Evolutionary conservation across 2,888 invertebrate genomes (phyloP), one percentile per base, ranked within the genome.

Genomic region (Drosophila anceps): DNA sequence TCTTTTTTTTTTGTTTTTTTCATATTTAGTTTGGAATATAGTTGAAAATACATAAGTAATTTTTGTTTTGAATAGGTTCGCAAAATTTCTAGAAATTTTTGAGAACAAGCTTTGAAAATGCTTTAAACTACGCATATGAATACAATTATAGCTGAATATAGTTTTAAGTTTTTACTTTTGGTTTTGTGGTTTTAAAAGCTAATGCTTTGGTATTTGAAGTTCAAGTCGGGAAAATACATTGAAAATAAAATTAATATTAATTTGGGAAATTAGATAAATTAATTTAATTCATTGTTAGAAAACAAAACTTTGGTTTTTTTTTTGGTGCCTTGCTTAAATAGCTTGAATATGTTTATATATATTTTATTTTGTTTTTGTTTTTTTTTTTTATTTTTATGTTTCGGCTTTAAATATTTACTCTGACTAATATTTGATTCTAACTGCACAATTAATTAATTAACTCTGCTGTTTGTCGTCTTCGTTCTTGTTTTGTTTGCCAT

Each of bases 31-130:
- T 63, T 73, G 55, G 74, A 82, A 88, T 82, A 88, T 73, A 79
- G 78, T 18, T 50, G 33, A 20, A 81, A 76, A 81, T 79, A 87
- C 73, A 87, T 76, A 82, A 74, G 72, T 80, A 77, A 68, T 50
- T 61, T 63, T 72, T 58, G 48, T 59, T 62, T 58, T 73, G 78
- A 84, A 88, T 77, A 76, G 69, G 59, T 85, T 88, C 84, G 82
- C 79, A 88, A 91, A 91, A 87, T 90, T 84, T 91, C 90, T 87
- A 90, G 90, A 91, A 80, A 71, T 76, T 74, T 90, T 83, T 82
- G 79, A 79, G 90, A 91, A 86, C 90, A 91, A 91, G 91, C 91
- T 89, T 91, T 89, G 85, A 91, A 91, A 91, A 91, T 89, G 90
- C 90, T 84, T 90, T 75, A 90, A 90, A 90, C 91, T 91, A 90